Percentiles rank a stretch among this genome's conserved stretches.
Evolutionary conservation across 2,797 vertebrate species (phyloP).

Genomic region (Gorsachius magnificus): DNA sequence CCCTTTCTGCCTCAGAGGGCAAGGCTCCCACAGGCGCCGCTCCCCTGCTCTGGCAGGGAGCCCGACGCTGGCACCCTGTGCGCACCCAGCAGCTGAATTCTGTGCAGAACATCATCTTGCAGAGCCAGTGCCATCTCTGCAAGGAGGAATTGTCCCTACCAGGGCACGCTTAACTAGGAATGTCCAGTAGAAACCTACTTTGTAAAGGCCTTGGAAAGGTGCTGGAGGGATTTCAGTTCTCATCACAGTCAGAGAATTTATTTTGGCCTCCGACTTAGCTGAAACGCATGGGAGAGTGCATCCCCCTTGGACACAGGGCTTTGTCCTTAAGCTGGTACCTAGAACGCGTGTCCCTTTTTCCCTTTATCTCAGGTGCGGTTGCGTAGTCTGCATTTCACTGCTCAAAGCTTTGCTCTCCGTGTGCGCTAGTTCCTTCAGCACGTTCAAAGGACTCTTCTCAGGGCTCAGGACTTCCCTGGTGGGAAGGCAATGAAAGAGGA

Average conservation of each 20-base stretch:
- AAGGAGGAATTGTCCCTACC: background rate
- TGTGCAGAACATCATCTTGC: background rate
- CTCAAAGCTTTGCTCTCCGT: background rate
- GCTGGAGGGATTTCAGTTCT: background rate
- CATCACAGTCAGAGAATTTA: background rate
- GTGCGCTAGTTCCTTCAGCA: background rate
- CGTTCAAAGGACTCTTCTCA: background rate
- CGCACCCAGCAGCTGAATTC: background rate
- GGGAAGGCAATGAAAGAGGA: background rate
- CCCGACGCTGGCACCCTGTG: background rate
- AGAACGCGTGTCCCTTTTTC: background rate
- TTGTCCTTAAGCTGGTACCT: background rate
- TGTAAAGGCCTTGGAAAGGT: background rate
- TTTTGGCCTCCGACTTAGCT: background rate
- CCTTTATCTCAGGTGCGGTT: background rate
- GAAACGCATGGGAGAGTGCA: background rate
- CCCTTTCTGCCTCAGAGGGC: background rate
- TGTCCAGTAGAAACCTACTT: background rate
- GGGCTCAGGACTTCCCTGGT: background rate
- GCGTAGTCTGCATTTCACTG: background rate
- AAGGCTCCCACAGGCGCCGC: fast-evolving
- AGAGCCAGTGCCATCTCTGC: background rate
- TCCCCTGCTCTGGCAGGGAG: background rate
- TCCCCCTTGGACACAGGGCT: background rate
- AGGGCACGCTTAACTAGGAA: background rate